Percentiles rank a stretch among this genome's conserved stretches.
phyloP scores from a whole-genome alignment of 2,113 vertebrate genomes.

The Elephantulus edwardii region DNA sequence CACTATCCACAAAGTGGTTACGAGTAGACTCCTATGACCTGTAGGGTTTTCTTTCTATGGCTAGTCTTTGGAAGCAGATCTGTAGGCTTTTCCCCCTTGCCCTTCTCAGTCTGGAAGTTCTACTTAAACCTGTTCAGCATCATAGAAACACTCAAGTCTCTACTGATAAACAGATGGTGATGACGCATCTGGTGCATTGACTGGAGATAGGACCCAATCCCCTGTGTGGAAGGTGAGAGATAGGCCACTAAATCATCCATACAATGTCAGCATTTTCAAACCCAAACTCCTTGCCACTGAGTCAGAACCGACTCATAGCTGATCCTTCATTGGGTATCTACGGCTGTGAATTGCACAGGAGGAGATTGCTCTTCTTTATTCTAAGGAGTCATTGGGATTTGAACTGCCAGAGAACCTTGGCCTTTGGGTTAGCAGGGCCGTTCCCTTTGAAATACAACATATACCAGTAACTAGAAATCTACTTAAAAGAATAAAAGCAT shows the following conservation, averaged over 20 bases:
- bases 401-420: too few relatives aligned
- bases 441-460: too few relatives aligned
- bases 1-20: neutral
- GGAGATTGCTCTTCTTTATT: too few relatives aligned
- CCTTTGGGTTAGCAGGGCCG: too few relatives aligned
- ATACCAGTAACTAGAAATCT: neutral
- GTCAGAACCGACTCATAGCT: too few relatives aligned
- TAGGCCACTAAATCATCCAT: neutral
- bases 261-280: neutral
- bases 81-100: neutral
- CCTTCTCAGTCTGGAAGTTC: neutral
- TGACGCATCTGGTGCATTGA: neutral
- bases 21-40: neutral
- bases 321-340: too few relatives aligned
- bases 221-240: neutral
- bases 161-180: neutral
- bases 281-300: too few relatives aligned
- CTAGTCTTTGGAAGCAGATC: neutral
- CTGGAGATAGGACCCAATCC: neutral
- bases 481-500: neutral
- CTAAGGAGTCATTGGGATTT: too few relatives aligned
- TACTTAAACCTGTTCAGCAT: neutral
- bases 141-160: neutral
- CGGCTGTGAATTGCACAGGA: too few relatives aligned
- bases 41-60: neutral